phyloP scores from a whole-genome alignment of 2,113 vertebrate species.

The Sceloporus undulatus region DNA sequence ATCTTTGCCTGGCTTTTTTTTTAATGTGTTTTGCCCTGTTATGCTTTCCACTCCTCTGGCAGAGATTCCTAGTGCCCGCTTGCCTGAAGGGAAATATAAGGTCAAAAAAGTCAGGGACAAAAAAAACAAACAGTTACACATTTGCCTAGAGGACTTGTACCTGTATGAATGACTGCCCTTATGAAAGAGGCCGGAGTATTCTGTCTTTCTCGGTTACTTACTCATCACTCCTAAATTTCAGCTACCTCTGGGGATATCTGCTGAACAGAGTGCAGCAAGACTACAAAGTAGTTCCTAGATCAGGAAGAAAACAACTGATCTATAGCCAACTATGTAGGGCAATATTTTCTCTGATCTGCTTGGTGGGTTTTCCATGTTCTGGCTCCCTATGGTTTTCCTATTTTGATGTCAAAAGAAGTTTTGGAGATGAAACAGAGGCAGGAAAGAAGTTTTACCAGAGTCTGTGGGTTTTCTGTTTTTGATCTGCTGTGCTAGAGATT shows the following conservation, averaged over 20 bases:
- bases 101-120: constrained; percentile 1
- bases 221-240: neutral
- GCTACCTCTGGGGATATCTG: fast-evolving
- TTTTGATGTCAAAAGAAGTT: neutral
- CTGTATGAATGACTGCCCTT: neutral
- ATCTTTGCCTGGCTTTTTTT: neutral
- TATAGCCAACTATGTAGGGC: fast-evolving
- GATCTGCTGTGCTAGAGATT: neutral
- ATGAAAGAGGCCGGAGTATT: neutral
- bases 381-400: neutral
- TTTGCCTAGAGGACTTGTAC: neutral
- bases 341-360: fast-evolving
- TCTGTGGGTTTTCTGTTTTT: fast-evolving
- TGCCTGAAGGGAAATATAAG: neutral
- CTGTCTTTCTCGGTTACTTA: fast-evolving
- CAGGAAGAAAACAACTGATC: neutral
- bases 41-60: no score
- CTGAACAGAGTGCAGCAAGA: neutral
- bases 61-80: neutral
- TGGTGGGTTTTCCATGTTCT: neutral
- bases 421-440: neutral
- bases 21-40: neutral
- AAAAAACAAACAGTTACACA: neutral
- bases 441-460: neutral
- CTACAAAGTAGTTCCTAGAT: fast-evolving